phyloP scores from a whole-genome alignment of 2,888 invertebrate species.

The Lamproptera curius region DNA sequence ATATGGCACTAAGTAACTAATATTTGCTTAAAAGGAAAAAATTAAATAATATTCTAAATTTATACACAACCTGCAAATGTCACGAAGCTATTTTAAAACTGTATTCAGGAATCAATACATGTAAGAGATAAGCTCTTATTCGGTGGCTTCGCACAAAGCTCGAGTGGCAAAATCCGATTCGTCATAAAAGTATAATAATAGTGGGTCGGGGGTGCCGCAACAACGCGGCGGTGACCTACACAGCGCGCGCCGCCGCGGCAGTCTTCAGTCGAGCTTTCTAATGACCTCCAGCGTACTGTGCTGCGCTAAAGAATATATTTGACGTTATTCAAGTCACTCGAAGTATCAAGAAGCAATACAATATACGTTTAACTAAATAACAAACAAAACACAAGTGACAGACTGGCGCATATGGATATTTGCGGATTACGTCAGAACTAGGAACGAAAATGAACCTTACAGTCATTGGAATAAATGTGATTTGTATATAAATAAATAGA shows the following conservation, averaged over 20 bases:
- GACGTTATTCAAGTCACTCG: slow-evolving; percentile 45
- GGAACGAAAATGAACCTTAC: slow-evolving; percentile 66
- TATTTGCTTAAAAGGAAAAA: too few relatives aligned
- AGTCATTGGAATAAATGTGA: slow-evolving; percentile 52
- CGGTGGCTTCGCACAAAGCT: slow-evolving; percentile 53
- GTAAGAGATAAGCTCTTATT: slow-evolving; percentile 29
- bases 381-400: too few relatives aligned
- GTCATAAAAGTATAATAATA: slow-evolving; percentile 78
- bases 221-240: slow-evolving; percentile 68
- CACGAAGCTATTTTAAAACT: too few relatives aligned
- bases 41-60: too few relatives aligned
- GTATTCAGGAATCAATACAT: slow-evolving; percentile 21
- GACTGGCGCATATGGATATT: slow-evolving; percentile 54
- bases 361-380: too few relatives aligned
- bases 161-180: slow-evolving; percentile 70
- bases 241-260: slow-evolving; percentile 74
- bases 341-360: too few relatives aligned
- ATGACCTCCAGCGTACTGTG: slow-evolving; percentile 74
- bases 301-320: slow-evolving; percentile 54
- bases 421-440: slow-evolving; percentile 26
- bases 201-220: slow-evolving; percentile 74
- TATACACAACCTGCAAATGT: too few relatives aligned
- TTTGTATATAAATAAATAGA: slow-evolving; percentile 56
- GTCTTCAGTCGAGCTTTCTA: slow-evolving; percentile 74
- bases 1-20: too few relatives aligned